Percentiles rank a stretch among this genome's conserved stretches.
Evolutionary conservation across 2,797 vertebrate genomes (phyloP).

Genomic region (Argya squamiceps): DNA sequence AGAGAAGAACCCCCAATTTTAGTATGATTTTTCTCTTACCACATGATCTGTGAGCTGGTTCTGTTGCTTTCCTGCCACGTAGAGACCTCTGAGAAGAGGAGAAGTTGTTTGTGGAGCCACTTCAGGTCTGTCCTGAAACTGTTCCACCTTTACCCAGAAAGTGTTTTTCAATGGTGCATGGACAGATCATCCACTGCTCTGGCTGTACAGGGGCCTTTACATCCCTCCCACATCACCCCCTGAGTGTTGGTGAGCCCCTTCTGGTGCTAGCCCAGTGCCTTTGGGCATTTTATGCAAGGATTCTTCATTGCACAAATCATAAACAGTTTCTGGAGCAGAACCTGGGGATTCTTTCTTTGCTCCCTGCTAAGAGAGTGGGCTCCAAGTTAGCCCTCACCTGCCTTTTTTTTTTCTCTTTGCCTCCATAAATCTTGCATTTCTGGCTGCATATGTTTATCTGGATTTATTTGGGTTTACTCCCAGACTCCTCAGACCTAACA

Average conservation of each 20-base stretch:
- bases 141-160: not conserved
- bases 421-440: not conserved
- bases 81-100: not conserved
- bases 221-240: not conserved
- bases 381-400: not conserved
- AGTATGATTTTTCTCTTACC: not conserved
- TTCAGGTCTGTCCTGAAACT: not conserved
- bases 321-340: not conserved
- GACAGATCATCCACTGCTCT: not conserved
- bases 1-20: not conserved
- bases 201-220: not conserved
- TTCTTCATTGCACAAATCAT: rapidly evolving
- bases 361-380: not conserved
- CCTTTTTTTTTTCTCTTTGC: not conserved
- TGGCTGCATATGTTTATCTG: not conserved
- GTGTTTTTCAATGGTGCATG: not conserved
- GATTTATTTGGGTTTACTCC: not conserved
- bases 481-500: not conserved
- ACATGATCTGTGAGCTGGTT: not conserved
- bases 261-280: not conserved
- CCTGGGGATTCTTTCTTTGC: not conserved
- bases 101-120: not conserved
- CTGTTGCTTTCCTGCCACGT: not conserved
- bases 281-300: not conserved
- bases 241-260: not conserved